phyloP scores from a whole-genome alignment of 2,113 vertebrate genomes.

The Phainopepla nitens region DNA sequence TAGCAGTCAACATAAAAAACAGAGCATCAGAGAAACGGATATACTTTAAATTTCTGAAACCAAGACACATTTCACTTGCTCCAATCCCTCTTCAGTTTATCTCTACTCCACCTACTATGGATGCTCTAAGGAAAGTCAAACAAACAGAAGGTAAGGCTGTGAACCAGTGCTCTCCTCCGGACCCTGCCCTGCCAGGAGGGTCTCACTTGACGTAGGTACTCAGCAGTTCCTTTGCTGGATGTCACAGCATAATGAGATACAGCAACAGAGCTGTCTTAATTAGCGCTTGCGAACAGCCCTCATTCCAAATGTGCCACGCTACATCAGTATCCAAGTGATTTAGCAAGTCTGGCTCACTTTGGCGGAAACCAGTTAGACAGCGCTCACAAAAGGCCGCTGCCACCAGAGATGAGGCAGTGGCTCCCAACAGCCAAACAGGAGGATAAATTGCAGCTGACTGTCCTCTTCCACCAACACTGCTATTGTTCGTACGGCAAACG shows the following conservation, averaged over 20 bases:
- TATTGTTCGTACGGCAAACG: background rate
- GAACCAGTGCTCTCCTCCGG: background rate
- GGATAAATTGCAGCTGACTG: background rate
- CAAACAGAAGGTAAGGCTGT: fast-evolving
- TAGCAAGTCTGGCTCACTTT: background rate
- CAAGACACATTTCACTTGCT: background rate
- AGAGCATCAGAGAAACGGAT: background rate
- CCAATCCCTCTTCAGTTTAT: background rate
- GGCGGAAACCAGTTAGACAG: background rate
- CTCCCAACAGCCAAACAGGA: background rate
- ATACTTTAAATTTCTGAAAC: background rate
- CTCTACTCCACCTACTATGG: background rate
- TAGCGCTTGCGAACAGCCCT: background rate
- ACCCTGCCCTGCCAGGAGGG: background rate
- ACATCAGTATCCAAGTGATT: background rate
- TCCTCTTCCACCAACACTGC: background rate
- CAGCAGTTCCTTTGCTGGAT: background rate
- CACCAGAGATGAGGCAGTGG: background rate
- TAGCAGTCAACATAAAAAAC: background rate
- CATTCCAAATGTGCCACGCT: background rate
- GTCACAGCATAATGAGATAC: background rate
- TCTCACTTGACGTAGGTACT: background rate
- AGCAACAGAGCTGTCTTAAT: background rate
- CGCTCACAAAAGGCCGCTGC: background rate
- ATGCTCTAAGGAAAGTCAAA: background rate